Base-by-base conservation (phyloP, 2,888 invertebrate species). In the Melieria omissa region DNA sequence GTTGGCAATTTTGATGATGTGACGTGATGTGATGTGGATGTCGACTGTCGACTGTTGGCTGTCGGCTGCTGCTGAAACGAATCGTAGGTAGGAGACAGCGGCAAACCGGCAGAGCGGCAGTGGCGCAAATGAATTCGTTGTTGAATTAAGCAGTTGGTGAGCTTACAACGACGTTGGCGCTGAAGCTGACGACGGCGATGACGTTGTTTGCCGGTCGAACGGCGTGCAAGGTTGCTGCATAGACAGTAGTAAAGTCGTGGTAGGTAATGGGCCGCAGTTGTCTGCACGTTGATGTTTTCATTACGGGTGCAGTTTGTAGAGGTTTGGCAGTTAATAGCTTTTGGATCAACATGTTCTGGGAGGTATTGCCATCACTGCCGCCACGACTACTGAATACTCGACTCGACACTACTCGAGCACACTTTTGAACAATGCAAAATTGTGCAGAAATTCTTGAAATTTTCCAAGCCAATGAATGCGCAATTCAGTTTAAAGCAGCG, bases 1-100 rank as follows among this genome's bases (percentile, higher is more conserved):
- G 83, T 82, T 82, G 81, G 82, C 80, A 83, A 83, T 83, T 75
- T 77, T 73, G 75, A 74, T 76, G 73, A 75, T 60, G 74, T 71
- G 68, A 54, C 67, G 75, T 73, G 66, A 71, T 71, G 49, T 73
- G 72, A 74, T 72, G 61, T 16, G 60, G 12, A 52, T 52, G 71
- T 67, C 70, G 74, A 68, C 74, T 64, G 57, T 66, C 65, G 9
- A 29, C 29, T 29, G 29, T 29, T 29, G 29, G 29, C 29, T 29
- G 29, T 29, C 29, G 55, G 46, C 63, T 63, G 66, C 52, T 68
- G 44, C 54, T 29, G 42, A 65, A 42, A 65, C 64, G 69, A 42
- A 10, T 61, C 4, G 41, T 16, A 6, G 29, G 5, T 44, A 29
- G n/a, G 12, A 4, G 4, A 0, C 5, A 5, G 55, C 44, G 16